A percentile compares a stretch with the other conserved stretches of the same genome.
Evolutionary conservation across 2,888 invertebrate genomes (phyloP).

Genomic region (Himalopsyche japonica): DNA sequence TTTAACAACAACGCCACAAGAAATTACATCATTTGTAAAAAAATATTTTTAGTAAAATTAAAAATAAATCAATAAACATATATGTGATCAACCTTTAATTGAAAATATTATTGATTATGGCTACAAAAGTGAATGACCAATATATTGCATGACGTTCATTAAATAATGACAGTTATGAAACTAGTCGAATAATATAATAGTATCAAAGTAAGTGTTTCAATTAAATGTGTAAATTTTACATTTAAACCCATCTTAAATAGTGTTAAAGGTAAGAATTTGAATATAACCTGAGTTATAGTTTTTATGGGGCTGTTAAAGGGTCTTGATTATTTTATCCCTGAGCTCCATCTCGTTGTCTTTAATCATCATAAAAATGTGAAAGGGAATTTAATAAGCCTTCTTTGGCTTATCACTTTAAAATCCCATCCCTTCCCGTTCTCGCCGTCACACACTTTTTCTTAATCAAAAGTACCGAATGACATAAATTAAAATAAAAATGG

Average conservation of each 20-base stretch:
- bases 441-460: not conserved
- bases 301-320: not conserved
- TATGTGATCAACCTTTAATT: no score
- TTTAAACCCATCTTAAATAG: not conserved
- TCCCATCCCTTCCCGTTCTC: not conserved
- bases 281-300: not conserved
- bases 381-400: constrained; percentile 32
- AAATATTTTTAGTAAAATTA: no score
- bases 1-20: no score
- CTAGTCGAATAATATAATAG: not conserved
- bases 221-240: not conserved
- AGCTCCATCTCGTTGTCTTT: constrained; percentile 4
- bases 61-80: no score
- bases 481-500: constrained; percentile 29
- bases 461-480: constrained; percentile 28
- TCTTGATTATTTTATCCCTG: constrained; percentile 20
- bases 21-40: no score
- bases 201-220: not conserved
- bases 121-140: no score
- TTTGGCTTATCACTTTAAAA: not conserved
- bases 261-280: not conserved
- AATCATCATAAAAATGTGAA: constrained; percentile 35
- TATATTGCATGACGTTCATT: no score
- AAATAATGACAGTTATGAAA: not conserved
- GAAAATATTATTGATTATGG: no score